Base-by-base conservation (phyloP, 2,888 invertebrate genomes). In the Pelosia muscerda region DNA sequence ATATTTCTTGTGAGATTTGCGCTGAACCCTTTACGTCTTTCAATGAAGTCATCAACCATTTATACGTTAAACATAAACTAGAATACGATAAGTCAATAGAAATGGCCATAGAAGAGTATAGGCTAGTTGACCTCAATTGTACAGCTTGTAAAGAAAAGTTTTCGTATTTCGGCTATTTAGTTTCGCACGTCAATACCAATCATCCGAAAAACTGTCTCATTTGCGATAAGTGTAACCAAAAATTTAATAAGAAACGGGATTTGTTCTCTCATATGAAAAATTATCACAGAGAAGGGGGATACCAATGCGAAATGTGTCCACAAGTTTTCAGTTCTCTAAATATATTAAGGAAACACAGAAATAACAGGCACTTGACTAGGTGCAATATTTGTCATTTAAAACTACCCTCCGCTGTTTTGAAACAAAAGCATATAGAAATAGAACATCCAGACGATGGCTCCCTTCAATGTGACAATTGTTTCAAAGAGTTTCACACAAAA, bases 391-490 rank as follows among this genome's bases (percentile, higher is more conserved):
- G 94, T 55, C 88, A 91, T 31, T 77, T 94, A 49, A 90, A 90
- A 68, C 78, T 95, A 55, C 93, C 94, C 0, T 92, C 94, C 2
- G 92, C 93, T 0, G 87, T 86, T 0, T 79, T 94, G 19, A 93
- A 92, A 77, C 92, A 90, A 63, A 94, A 93, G 54, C 94, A 95
- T 68, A 88, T 94, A 56, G 89, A 91, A 0, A 23, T 92, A 0
- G 94, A 94, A 74, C 94, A 95, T 59, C 94, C 95, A 0, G 94
- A 95, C 25, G 87, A 93, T 8, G 94, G 90, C 0, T 93, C 92
- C 0, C 69, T 93, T 3, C 90, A 92, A 67, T 95, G 94, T 53
- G 90, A 91, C 49, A 88, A 86, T 59, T 95, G 94, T 62, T 87
- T 80, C 19, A 94, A 92, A 82, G 90, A 90, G 28, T 94, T 95